Conservation (phyloP, 2,797 vertebrate genomes). For the Amblyraja radiata region DNA sequence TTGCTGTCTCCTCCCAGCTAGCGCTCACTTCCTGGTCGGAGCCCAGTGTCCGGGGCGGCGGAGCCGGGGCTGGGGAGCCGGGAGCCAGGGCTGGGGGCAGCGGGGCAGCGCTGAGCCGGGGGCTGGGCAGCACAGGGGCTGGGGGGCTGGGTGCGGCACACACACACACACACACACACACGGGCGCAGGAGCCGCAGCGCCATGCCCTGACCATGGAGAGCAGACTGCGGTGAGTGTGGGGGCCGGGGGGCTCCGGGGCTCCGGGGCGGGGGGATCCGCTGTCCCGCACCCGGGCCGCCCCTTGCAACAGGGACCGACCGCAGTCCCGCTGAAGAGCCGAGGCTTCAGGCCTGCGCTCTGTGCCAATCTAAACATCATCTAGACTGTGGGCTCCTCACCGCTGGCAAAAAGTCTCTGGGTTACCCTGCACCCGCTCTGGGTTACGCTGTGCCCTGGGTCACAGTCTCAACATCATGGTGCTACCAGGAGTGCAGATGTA, state of each 20-base stretch:
- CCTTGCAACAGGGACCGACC: not conserved
- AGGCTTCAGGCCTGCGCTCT: conserved; percentile 23
- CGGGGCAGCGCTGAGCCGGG: not conserved
- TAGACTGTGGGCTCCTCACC: too few species aligned
- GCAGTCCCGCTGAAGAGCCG: not conserved
- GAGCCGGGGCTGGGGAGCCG: not conserved
- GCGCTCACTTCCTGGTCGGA: conserved; percentile 17
- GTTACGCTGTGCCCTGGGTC: too few species aligned
- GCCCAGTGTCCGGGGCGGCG: not conserved
- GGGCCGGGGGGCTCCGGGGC: not conserved
- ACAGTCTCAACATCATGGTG: too few species aligned
- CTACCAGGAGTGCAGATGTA: too few species aligned
- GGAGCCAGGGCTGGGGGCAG: not conserved
- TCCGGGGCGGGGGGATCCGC: not conserved
- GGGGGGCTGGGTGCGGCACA: not conserved
- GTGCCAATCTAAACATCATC: too few species aligned
- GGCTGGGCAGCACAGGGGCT: not conserved
- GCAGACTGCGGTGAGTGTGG: too few species aligned
- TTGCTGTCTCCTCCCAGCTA: not conserved
- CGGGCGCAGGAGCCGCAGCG: too few species aligned
- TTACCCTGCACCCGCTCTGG: too few species aligned
- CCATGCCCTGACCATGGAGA: too few species aligned
- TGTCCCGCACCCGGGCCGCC: too few species aligned
- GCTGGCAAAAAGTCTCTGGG: too few species aligned
- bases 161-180: too few species aligned